Base-by-base conservation (phyloP, 2,888 invertebrate species). In the Aphidius colemani region DNA sequence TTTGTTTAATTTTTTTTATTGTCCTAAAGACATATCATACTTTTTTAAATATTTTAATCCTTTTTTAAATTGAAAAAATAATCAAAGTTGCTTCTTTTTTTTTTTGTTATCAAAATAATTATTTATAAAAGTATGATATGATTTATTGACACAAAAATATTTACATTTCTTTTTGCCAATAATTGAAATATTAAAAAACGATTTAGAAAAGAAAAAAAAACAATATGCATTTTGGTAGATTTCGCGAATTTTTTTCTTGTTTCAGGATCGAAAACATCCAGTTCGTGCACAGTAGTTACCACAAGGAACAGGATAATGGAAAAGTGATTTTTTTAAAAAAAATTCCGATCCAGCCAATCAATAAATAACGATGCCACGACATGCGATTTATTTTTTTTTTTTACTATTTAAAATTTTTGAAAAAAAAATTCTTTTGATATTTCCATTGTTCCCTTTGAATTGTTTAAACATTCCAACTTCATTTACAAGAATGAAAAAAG, bases 261-360 rank as follows among this genome's bases (percentile, higher is more conserved):
- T 82, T 57, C 79, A 82, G 81, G 80, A 80, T 53, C 76, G 76
- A 72, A 80, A 80, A 66, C 78, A 76, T 66, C 71, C 75, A 49
- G 76, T 78, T 67, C 78, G 78, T 59, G 77, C 78, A 65, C 78
- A 80, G 67, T 79, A 78, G 68, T 69, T 67, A 57, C 56, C 59
- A 49, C 55, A 56, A n/a, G 55, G 61, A 30, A 30, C 30, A 40
- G 62, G 43, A 10, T 39, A 43, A 30, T 53, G 7, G 56, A 46
- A 40, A 49, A 57, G 50, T 51, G 40, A 49, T 18, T 18, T 18
- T n/a, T 63, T 57, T 50, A 62, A 46, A 59, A 48, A n/a, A 59
- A 64, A 53, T 48, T 30, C 30, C 30, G 30, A 30, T 30, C 30
- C 30, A 30, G 30, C 30, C 30, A 30, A 30, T 30, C 30, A 30